phyloP scores from a whole-genome alignment of 2,113 vertebrate species.

The Clinocottus analis region DNA sequence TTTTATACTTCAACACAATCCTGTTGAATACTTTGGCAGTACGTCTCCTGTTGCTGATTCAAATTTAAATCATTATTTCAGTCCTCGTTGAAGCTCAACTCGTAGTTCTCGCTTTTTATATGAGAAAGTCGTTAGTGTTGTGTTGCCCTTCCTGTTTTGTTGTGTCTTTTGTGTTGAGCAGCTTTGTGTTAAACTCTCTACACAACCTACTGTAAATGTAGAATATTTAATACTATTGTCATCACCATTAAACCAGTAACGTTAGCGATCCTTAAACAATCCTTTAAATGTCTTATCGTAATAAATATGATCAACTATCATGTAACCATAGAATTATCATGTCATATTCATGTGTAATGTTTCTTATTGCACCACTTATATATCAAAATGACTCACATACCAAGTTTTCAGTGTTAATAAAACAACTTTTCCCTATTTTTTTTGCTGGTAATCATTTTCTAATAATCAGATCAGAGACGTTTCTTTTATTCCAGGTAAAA shows the following conservation, averaged over 20 bases:
- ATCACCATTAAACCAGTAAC: neutral
- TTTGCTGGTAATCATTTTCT: neutral
- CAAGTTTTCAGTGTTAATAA: slow-evolving; percentile 1
- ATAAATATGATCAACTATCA: neutral
- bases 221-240: neutral
- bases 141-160: neutral
- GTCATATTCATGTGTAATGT: neutral
- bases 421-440: neutral
- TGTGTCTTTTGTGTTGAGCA: neutral
- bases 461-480: slow-evolving; percentile 2
- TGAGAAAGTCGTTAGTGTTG: neutral
- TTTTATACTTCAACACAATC: neutral
- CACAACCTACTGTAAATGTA: neutral
- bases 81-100: too few relatives aligned
- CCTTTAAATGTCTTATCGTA: neutral
- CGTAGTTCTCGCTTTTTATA: too few relatives aligned
- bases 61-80: neutral
- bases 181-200: neutral
- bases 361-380: neutral
- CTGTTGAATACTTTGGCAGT: neutral
- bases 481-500: slow-evolving; percentile 60
- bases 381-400: neutral
- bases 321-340: neutral
- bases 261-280: neutral
- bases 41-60: neutral